Base-by-base conservation (phyloP, 1,140 invertebrate species). In the Listronotus bonariensis region DNA sequence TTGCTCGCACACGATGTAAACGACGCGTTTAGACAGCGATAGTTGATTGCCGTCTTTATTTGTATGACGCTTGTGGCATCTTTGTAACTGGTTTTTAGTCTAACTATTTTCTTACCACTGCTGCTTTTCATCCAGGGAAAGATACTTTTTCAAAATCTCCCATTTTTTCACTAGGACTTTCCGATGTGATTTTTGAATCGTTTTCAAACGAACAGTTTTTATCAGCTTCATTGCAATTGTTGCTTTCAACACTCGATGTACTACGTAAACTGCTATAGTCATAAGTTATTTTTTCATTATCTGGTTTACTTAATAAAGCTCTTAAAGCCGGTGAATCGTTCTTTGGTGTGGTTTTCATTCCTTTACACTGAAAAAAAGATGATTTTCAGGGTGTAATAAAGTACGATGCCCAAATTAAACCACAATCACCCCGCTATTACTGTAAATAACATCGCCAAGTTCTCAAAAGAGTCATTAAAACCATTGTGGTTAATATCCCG, bases 301-400 rank as follows among this genome's bases (percentile, higher is more conserved):
- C 55, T 9, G 82, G 83, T 74, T 79, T 80, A 6, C 74, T 81
- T 36, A 84, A 72, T 60, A 84, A 71, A 0, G 82, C 81, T 12
- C 82, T 68, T 53, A 84, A 63, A 9, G 82, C 77, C 7, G 79
- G 77, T 10, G 77, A 77, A 69, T 79, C 78, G 20, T 67, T 61
- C 53, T 68, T 59, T 49, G 51, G 53, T 7, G 45, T 41, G 43
- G 46, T 9, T 18, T 49, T 49, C 3, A 18, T 4, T 26, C 18
- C 26, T 1, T 49, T 9, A 49, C 18, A 14, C 31, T 20, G 11
- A 49, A 49, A 20, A 49, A 26, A 18, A 49, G 26, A n/a, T n/a
- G n/a, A n/a, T n/a, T n/a, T n/a, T n/a, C n/a, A n/a, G n/a, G n/a
- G n/a, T n/a, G n/a, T n/a, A n/a, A n/a, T n/a, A n/a, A n/a, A n/a